These are phyloP conservation scores for Recurvirostra avosetta DNA, from an alignment of 2,113 vertebrate species.

Conservation along the genomic window DNA sequence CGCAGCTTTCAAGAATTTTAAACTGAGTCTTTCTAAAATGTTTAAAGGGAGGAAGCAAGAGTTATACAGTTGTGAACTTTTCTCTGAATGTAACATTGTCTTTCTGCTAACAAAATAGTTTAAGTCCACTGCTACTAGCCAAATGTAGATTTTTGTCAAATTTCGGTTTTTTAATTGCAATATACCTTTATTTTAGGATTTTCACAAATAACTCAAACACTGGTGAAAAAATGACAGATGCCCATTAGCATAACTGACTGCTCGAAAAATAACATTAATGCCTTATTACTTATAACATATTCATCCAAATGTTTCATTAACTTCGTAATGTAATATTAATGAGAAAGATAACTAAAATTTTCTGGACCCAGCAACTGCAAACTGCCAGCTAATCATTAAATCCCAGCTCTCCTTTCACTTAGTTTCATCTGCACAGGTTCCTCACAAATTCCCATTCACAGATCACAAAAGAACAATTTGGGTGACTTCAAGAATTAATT, in stretches of 20 bases:
- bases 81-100: neutral
- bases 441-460: constrained; percentile 68
- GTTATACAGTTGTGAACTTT: neutral
- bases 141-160: neutral
- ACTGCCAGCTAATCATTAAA: constrained; percentile 70
- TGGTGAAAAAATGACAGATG: constrained; percentile 72
- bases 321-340: constrained; percentile 78
- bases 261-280: constrained; percentile 76
- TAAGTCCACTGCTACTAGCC: neutral
- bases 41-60: neutral
- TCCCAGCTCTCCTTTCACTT: constrained; percentile 43
- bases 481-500: constrained; percentile 76
- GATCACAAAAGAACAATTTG: constrained; percentile 79
- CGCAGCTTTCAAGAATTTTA: neutral
- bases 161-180: neutral
- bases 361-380: constrained; percentile 56
- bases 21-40: neutral
- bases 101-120: neutral
- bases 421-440: constrained; percentile 66
- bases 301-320: constrained; percentile 83
- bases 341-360: constrained; percentile 72
- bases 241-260: constrained; percentile 76
- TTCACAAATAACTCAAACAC: neutral
- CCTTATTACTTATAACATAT: constrained; percentile 81
- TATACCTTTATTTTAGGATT: constrained; percentile 25